These are phyloP conservation scores for Ctenomys sociabilis DNA, from an alignment of 2,113 vertebrate species.

Conservation along the genomic window DNA sequence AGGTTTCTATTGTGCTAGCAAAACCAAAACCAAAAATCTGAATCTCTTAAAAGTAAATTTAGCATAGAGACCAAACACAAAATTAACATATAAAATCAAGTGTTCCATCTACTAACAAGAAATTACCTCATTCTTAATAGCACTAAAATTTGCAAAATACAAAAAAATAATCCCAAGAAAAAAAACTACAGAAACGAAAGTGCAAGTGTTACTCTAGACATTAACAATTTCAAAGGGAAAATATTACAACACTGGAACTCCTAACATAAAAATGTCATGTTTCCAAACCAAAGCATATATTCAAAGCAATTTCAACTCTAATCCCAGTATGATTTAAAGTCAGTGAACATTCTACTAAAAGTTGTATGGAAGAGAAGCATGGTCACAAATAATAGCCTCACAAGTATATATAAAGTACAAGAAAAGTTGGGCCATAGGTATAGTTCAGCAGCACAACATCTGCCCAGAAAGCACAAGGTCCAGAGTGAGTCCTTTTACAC, in stretches of 20 bases:
- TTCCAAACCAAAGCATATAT: constrained; percentile 21
- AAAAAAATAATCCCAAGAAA: not conserved
- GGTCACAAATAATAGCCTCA: not conserved
- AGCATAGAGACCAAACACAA: not conserved
- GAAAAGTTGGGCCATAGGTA: not conserved
- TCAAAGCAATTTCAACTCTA: not conserved
- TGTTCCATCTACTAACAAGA: not conserved
- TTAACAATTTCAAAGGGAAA: constrained; percentile 1
- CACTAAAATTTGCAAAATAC: constrained; percentile 11
- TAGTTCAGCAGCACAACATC: too few relatives aligned
- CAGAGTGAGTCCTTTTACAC: too few relatives aligned
- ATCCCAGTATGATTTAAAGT: not conserved
- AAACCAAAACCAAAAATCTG: not conserved
- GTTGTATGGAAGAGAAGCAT: not conserved
- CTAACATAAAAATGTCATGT: not conserved
- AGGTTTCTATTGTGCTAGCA: not conserved
- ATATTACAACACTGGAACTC: not conserved
- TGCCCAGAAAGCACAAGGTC: too few relatives aligned
- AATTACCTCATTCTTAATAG: not conserved
- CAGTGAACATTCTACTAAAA: constrained; percentile 11
- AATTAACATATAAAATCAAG: not conserved
- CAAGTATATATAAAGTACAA: not conserved
- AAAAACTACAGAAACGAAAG: not conserved
- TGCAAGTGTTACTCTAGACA: not conserved
- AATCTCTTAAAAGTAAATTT: constrained; percentile 8